A percentile compares a stretch with the other conserved stretches of the same genome.
phyloP scores from a whole-genome alignment of 2,888 invertebrate genomes.

The Galeopsomyia nigrocyanea region DNA sequence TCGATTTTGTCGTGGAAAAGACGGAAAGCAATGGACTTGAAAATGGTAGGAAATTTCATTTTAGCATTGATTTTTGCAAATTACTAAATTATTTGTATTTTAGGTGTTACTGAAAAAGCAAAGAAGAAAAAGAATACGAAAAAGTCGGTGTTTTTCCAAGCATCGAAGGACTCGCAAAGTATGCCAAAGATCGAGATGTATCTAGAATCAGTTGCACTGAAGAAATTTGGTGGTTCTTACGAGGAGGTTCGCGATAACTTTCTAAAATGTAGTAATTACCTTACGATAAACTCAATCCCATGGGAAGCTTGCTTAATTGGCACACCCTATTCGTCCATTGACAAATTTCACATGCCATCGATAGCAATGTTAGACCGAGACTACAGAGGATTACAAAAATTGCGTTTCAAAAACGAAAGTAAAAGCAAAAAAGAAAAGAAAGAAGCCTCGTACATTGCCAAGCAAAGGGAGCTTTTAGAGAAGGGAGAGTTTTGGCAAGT shows the following conservation, averaged over 20 bases:
- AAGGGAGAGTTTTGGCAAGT: slow-evolving; percentile 43
- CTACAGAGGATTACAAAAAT: slow-evolving; percentile 31
- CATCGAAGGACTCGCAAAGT: slow-evolving; percentile 10
- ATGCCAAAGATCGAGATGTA: slow-evolving; percentile 19
- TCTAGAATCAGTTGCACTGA: slow-evolving; percentile 4
- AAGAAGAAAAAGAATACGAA: background rate
- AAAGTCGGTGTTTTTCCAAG: slow-evolving; percentile 9
- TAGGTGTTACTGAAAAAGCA: background rate
- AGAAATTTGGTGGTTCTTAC: slow-evolving; percentile 37
- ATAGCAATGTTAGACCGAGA: slow-evolving; percentile 38
- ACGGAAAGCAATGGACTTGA: background rate
- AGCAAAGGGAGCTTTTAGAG: slow-evolving; percentile 26
- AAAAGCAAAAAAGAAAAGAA: slow-evolving; percentile 4
- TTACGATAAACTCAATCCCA: slow-evolving; percentile 14
- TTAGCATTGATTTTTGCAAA: background rate
- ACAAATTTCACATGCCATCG: slow-evolving; percentile 25
- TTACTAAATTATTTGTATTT: background rate
- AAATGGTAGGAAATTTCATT: slow-evolving; percentile 21
- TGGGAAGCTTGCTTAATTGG: slow-evolving; percentile 4
- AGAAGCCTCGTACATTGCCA: background rate
- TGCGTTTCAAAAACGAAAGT: slow-evolving; percentile 13
- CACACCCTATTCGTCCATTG: slow-evolving; percentile 19
- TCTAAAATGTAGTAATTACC: background rate
- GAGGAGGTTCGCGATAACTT: slow-evolving; percentile 18
- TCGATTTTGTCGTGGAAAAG: slow-evolving; percentile 37